These are phyloP conservation scores for Paramormyrops kingsleyae DNA, from an alignment of 2,113 vertebrate species.

Conservation along the genomic window DNA sequence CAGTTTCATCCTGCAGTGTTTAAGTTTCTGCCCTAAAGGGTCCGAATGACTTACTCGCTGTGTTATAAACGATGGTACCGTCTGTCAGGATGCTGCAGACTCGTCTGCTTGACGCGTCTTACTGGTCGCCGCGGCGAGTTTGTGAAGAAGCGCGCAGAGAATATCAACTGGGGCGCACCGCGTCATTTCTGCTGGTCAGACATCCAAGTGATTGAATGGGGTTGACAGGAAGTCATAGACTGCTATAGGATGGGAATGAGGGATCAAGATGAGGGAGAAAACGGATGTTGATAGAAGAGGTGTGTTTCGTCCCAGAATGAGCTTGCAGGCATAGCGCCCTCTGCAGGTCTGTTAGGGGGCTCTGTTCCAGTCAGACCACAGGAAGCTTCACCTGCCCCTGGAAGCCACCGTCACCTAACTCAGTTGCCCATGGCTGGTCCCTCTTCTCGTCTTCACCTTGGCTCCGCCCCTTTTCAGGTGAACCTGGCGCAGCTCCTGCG, in stretches of 20 bases:
- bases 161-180: not conserved
- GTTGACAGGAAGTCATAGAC: not conserved
- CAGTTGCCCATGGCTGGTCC: not conserved
- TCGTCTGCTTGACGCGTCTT: not conserved
- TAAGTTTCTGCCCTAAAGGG: not conserved
- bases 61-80: not conserved
- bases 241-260: not conserved
- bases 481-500: slow-evolving; percentile 84
- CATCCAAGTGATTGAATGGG: not conserved
- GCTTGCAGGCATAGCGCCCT: not conserved
- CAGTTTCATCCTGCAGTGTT: not conserved
- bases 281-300: not conserved
- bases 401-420: not conserved
- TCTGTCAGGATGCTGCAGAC: not conserved
- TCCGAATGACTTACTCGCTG: not conserved
- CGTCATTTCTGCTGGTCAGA: not conserved
- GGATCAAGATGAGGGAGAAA: not conserved
- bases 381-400: not conserved
- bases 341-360: not conserved
- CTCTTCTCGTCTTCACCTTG: not conserved
- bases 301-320: not conserved
- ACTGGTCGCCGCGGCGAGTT: not conserved
- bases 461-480: slow-evolving; percentile 60
- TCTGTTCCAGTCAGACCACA: not conserved
- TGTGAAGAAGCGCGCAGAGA: not conserved